Conservation (phyloP, 2,797 vertebrate species). For the Pseudochaenichthys georgianus region DNA sequence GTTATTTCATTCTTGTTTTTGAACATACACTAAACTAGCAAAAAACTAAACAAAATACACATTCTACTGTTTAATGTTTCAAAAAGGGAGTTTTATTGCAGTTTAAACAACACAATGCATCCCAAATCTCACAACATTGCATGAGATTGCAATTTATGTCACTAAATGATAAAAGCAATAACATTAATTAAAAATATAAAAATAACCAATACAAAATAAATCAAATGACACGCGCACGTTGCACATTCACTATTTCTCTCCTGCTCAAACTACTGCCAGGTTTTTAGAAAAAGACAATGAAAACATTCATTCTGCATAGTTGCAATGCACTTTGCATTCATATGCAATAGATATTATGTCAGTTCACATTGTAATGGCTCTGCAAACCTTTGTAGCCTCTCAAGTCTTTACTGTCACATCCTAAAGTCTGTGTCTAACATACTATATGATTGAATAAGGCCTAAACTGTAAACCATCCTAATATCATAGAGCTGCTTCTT, state of each 20-base stretch:
- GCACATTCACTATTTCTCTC: constrained; percentile 59
- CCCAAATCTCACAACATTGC: constrained; percentile 55
- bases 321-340: constrained; percentile 64
- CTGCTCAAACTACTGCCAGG: constrained; percentile 46
- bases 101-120: constrained; percentile 71
- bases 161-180: constrained; percentile 44
- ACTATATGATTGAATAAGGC: constrained; percentile 56
- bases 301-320: constrained; percentile 79
- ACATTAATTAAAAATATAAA: constrained; percentile 50
- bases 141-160: constrained; percentile 62
- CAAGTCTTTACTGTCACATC: constrained; percentile 18
- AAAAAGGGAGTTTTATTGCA: constrained; percentile 86
- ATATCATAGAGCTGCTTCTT: constrained; percentile 41
- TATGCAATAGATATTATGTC: constrained; percentile 57
- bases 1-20: not conserved
- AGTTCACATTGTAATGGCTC: constrained; percentile 49
- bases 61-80: constrained; percentile 43
- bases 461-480: constrained; percentile 40
- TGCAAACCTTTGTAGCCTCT: constrained; percentile 48
- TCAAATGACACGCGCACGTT: constrained; percentile 14
- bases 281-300: constrained; percentile 68
- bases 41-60: not conserved
- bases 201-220: constrained; percentile 25
- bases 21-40: too few species aligned
- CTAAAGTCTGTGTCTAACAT: constrained; percentile 47